Evolutionary conservation across 2,113 vertebrate species (phyloP).

Genomic region (Cavia porcellus): DNA sequence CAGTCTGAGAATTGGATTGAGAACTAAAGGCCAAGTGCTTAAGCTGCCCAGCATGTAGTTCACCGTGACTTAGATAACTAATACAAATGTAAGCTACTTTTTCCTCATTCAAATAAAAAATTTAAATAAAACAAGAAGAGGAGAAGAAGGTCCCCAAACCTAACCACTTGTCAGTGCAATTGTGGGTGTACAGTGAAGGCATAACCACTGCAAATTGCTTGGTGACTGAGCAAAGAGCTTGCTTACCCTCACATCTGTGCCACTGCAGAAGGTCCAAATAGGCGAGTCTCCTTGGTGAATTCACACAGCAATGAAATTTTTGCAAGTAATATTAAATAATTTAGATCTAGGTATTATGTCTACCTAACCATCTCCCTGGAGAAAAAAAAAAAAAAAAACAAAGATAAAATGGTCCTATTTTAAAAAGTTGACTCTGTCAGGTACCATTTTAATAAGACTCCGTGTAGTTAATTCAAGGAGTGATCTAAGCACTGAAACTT

Average conservation of each 20-base stretch:
- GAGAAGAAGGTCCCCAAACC: background rate
- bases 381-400: background rate
- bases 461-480: conserved; percentile 1
- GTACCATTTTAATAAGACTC: conserved; percentile 58
- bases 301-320: conserved; percentile 45
- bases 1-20: background rate
- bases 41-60: conserved; percentile 53
- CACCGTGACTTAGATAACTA: conserved; percentile 48
- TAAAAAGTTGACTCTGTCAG: conserved; percentile 7
- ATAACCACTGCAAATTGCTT: background rate
- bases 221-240: conserved; percentile 40
- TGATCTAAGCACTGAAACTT: background rate
- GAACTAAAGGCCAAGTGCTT: conserved; percentile 55
- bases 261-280: conserved; percentile 61
- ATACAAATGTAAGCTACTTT: background rate
- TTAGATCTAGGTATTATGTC: background rate
- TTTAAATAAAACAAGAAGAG: background rate
- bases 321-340: background rate
- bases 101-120: background rate
- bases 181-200: background rate
- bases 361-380: background rate
- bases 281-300: conserved; percentile 46
- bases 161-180: background rate
- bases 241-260: background rate
- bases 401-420: conserved; percentile 9